These are phyloP conservation scores for Sebastes schlegelii DNA, from an alignment of 2,113 vertebrate genomes.

Conservation along the genomic window DNA sequence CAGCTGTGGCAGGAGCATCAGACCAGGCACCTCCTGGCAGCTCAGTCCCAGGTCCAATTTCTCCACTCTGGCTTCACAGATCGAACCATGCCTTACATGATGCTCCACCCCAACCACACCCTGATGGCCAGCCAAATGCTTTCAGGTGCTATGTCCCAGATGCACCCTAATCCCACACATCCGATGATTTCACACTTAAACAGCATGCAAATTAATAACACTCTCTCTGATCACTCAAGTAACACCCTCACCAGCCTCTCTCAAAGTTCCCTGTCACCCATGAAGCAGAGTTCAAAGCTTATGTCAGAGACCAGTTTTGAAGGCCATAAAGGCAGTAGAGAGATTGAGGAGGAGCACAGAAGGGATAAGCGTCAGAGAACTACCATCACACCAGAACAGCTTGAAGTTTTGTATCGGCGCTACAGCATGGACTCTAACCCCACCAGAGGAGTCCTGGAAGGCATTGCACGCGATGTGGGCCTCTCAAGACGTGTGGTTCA, in stretches of 20 bases:
- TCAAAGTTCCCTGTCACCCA: slow-evolving; percentile 88
- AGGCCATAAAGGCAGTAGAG: slow-evolving; percentile 87
- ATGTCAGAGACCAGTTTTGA: slow-evolving; percentile 90
- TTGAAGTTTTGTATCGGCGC: slow-evolving; percentile 98
- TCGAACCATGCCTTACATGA: slow-evolving; percentile 95
- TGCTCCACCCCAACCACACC: slow-evolving; percentile 95
- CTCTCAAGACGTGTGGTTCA: slow-evolving; percentile 98
- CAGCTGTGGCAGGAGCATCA: slow-evolving; percentile 99
- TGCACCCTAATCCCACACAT: slow-evolving; percentile 88
- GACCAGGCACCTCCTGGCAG: slow-evolving; percentile 94
- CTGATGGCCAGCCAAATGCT: slow-evolving; percentile 95
- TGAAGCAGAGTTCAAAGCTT: slow-evolving; percentile 94
- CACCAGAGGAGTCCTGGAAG: slow-evolving; percentile 96
- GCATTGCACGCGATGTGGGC: slow-evolving; percentile 97
- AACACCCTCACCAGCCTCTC: slow-evolving; percentile 82
- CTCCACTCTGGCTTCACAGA: slow-evolving; percentile 95
- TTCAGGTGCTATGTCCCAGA: slow-evolving; percentile 91
- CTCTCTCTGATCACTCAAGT: slow-evolving; percentile 69
- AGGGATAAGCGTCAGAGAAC: slow-evolving; percentile 97
- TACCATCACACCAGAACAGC: slow-evolving; percentile 97
- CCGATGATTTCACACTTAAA: slow-evolving; percentile 83
- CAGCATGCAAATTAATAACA: slow-evolving; percentile 73
- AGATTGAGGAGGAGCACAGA: slow-evolving; percentile 92
- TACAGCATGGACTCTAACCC: slow-evolving; percentile 98
- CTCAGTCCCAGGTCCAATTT: slow-evolving; percentile 97